Base-by-base conservation (phyloP, 1,140 invertebrate species). In the Meloidogyne floridensis region DNA sequence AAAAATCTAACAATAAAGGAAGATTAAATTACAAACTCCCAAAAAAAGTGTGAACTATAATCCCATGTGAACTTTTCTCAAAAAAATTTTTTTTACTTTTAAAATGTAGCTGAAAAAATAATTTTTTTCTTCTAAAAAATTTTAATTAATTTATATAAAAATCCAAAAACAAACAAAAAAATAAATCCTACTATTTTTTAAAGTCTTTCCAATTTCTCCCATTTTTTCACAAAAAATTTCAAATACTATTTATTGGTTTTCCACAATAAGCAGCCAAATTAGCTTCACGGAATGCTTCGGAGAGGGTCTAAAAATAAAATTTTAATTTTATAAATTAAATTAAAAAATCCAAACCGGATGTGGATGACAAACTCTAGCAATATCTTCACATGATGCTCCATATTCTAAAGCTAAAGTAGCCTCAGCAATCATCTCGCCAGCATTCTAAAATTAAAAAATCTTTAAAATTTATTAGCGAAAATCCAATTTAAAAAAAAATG, bases 391-490 rank as follows among this genome's bases (percentile, higher is more conserved):
- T 0, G 96, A 95, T 9, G 97, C 98, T 84, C 98, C 98, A 91
- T 99, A 99, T 92, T 99, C 98, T 93, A 99, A 95, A 3, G 97
- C 97, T 84, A 99, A 92, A 32, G 95, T 95, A 73, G 96, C 96
- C 91, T 99, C 97, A 90, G 98, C 98, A 86, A 99, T 93, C 84
- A 99, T 91, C 92, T 99, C 97, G 80, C 97, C 97, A 84, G 95
- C 97, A 86, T 93, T 93, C 92, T 93, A 69, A 85, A 73, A 84
- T 10, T 3, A 53, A 51, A 13, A 8, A 15, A 71, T 32, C 2
- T 32, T 32, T 32, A 32, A 32, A 32, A 32, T 32, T 32, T 32
- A 32, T 32, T 32, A 32, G 32, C 32, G 32, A 32, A 32, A 32
- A 32, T 32, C 32, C 32, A 32, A 32, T 32, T 32, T 32, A 32